phyloP scores from a whole-genome alignment of 2,888 invertebrate species.

The Megaustenia siamemsis region DNA sequence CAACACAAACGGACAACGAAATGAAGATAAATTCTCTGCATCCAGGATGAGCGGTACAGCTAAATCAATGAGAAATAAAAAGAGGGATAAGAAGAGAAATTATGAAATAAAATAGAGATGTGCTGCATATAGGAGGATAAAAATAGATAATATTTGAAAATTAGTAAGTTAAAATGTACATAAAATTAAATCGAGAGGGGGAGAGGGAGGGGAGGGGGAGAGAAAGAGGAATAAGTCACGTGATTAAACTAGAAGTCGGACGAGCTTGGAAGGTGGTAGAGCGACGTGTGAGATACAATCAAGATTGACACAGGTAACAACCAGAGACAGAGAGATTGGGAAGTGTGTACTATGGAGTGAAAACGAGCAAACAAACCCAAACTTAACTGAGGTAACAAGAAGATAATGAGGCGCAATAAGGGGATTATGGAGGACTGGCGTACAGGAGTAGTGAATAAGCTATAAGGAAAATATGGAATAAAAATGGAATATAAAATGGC shows the following conservation, averaged over 20 bases:
- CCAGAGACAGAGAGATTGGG: constrained; percentile 25
- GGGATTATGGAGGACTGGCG: no score
- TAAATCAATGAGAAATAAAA: no score
- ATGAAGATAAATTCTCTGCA: no score
- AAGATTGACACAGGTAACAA: no score
- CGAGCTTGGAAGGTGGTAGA: not conserved
- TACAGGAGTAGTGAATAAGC: not conserved
- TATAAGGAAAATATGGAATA: not conserved
- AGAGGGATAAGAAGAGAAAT: not conserved
- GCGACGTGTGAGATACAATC: not conserved
- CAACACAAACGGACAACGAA: no score
- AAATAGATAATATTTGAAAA: no score
- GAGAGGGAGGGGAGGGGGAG: not conserved
- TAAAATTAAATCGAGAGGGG: not conserved
- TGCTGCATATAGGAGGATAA: no score
- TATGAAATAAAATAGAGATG: not conserved
- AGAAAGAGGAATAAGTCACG: not conserved
- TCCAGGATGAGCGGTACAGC: no score
- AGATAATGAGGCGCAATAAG: constrained; percentile 37
- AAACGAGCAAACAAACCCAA: no score
- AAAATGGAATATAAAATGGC: not conserved
- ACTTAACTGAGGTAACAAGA: constrained; percentile 39
- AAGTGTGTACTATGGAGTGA: no score
- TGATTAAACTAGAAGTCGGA: no score
- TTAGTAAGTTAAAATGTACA: no score